Percentiles rank a stretch among this genome's conserved stretches.
Conservation (phyloP, 1,140 invertebrate species). For the Danaus melanippus region DNA sequence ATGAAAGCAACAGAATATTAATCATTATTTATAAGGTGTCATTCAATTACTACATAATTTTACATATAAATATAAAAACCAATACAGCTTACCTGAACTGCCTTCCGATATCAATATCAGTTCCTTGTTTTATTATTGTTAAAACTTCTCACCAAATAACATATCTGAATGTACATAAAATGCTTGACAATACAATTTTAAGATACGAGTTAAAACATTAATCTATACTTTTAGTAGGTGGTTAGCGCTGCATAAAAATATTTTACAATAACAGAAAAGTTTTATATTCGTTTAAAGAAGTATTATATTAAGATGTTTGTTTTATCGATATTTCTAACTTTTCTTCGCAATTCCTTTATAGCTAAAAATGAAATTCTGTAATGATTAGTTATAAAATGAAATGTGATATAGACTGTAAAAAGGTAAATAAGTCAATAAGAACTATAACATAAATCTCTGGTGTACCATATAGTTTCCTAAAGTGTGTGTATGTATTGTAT, state of each 20-base stretch:
- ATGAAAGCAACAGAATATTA: slow-evolving; percentile 19
- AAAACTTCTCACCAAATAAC: slow-evolving; percentile 54
- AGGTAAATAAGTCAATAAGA: slow-evolving; percentile 50
- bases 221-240: slow-evolving; percentile 15
- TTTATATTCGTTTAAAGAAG: slow-evolving; percentile 10
- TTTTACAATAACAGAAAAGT: slow-evolving; percentile 20
- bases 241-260: slow-evolving; percentile 17
- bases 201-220: slow-evolving; percentile 46
- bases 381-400: slow-evolving; percentile 58
- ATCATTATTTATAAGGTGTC: slow-evolving; percentile 5
- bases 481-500: slow-evolving; percentile 33
- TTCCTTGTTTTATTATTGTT: slow-evolving; percentile 9
- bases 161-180: slow-evolving; percentile 69
- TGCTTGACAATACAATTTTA: slow-evolving; percentile 69
- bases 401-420: slow-evolving; percentile 71
- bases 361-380: slow-evolving; percentile 13
- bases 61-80: slow-evolving; percentile 25
- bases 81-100: slow-evolving; percentile 8
- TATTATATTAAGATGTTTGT: slow-evolving; percentile 14
- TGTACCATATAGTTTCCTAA: slow-evolving; percentile 39
- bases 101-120: slow-evolving; percentile 1
- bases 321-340: slow-evolving; percentile 12
- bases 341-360: slow-evolving; percentile 15
- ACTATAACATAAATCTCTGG: slow-evolving; percentile 39
- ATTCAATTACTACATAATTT: slow-evolving; percentile 11